These are phyloP conservation scores for Oncopodura yosiiana DNA, from an alignment of 1,140 invertebrate species.

Conservation along the genomic window DNA sequence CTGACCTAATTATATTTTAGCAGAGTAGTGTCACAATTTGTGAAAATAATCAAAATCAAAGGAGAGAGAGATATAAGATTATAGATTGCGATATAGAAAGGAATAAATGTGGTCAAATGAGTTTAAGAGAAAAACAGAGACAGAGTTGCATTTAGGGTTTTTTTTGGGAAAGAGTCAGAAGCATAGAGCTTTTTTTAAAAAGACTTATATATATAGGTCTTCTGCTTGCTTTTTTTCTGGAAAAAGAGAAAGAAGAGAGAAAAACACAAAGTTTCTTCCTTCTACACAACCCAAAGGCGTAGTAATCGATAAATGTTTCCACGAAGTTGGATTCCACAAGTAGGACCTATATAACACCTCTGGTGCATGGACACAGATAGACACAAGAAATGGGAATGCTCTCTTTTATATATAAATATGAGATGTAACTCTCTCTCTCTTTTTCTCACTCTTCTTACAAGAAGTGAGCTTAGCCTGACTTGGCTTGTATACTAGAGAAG, in stretches of 20 bases:
- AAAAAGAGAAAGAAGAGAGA: background rate
- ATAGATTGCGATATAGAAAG: no score
- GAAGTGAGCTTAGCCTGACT: background rate
- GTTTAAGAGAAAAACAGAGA: background rate
- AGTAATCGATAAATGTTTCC: constrained; percentile 30
- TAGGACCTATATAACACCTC: background rate
- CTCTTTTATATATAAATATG: background rate
- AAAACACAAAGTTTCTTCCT: no score
- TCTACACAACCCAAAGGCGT: background rate
- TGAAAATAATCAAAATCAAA: no score
- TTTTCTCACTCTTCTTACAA: background rate
- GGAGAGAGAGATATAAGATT: no score
- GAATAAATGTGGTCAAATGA: no score
- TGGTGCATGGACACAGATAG: background rate
- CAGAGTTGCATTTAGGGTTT: no score
- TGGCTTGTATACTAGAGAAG: constrained; percentile 1
- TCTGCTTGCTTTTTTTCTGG: background rate
- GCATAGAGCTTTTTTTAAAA: background rate
- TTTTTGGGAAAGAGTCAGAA: no score
- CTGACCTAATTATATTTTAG: no score
- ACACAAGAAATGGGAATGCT: constrained; percentile 1
- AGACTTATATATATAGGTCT: background rate
- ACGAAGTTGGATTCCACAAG: constrained; percentile 23
- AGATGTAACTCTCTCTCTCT: background rate
- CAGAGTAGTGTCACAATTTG: no score